These are phyloP conservation scores for Aurelia aurita complex sp. Pacific DNA, from an alignment of 30 jellyfish, hydroid and myxozoan species.

Conservation along the genomic window DNA sequence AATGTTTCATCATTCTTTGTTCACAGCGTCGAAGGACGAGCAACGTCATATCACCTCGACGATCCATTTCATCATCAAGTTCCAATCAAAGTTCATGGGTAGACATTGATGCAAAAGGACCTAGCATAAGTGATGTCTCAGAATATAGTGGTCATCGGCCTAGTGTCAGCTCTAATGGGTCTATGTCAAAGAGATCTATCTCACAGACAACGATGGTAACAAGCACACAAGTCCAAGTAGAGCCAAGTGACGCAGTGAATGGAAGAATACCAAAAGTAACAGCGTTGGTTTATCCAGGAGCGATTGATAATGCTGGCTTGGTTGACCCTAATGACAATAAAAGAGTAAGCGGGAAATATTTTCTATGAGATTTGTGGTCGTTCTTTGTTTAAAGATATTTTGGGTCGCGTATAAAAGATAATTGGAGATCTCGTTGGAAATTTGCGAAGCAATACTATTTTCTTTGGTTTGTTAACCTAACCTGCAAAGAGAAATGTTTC, in stretches of 20 bases:
- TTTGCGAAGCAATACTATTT: too few relatives aligned
- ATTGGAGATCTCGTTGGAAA: too few relatives aligned
- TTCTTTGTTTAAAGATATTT: too few relatives aligned
- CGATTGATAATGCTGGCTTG: conserved; percentile 61
- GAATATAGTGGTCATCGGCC: not conserved
- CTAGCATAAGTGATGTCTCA: not conserved
- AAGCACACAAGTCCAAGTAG: conserved; percentile 44
- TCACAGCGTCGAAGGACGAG: not conserved
- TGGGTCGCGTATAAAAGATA: too few relatives aligned
- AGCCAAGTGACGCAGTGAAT: conserved; percentile 28
- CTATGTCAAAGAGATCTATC: conserved; percentile 6
- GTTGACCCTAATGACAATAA: conserved; percentile 64
- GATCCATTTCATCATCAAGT: conserved; percentile 19
- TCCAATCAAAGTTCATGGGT: conserved; percentile 42
- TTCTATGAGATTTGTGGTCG: too few relatives aligned
- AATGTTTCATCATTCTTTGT: too few relatives aligned
- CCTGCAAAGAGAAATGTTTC: too few relatives aligned
- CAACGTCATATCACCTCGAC: not conserved
- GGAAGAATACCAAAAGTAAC: conserved; percentile 51
- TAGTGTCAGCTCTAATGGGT: not conserved
- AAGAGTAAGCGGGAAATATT: conserved; percentile 37
- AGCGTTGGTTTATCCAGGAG: conserved; percentile 58
- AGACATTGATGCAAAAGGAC: conserved; percentile 17
- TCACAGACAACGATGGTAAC: not conserved
- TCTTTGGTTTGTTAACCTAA: too few relatives aligned